Evolutionary conservation across 1,140 invertebrate genomes (phyloP), one percentile per base, ranked within the genome.

Genomic region (Drosophila erecta): DNA sequence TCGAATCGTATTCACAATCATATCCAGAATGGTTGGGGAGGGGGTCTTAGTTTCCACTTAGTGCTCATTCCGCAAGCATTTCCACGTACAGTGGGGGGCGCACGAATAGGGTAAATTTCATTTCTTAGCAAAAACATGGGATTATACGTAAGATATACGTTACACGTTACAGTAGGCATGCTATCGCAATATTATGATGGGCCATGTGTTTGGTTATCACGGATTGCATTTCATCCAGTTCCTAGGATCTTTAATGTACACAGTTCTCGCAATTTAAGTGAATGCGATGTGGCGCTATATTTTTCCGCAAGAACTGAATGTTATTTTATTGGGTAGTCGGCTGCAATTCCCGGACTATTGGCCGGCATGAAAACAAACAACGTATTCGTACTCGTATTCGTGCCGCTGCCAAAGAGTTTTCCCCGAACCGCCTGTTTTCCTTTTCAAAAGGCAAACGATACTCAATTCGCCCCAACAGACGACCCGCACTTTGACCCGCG

Each of bases 371-470:
- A 69, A 70, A 69, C 62, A 70, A 69, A 69, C 64, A 69, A n/a
- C 5, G 27, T 30, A 27, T 41, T 62, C 37, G 37, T 41, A 27
- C 33, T 62, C 37, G 17, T 41, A 70, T 38, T 57, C 53, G 37
- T 55, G 15, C 24, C 27, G 76, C 61, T 79, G 79, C 67, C 58
- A 83, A 81, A 78, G 73, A 84, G 62, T 84, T 41, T 62, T 35
- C 38, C 53, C 15, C 8, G 65, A 47, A 70, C 24, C 7, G 20
- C 35, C 67, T 6, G 24, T 17, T 30, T 62, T 69, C 27, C 38
- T 20, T 24, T 20, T 44, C 47, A 51, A 44, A 67, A 38, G 22
- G 30, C 59, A 66, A 67, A 40, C 27, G n/a, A 14, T 64, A 35
- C 59, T 65, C 20, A 51, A 66, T 56, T 56, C 37, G 20, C 40